phyloP scores from a whole-genome alignment of 2,113 vertebrate species.

The Ictalurus furcatus region DNA sequence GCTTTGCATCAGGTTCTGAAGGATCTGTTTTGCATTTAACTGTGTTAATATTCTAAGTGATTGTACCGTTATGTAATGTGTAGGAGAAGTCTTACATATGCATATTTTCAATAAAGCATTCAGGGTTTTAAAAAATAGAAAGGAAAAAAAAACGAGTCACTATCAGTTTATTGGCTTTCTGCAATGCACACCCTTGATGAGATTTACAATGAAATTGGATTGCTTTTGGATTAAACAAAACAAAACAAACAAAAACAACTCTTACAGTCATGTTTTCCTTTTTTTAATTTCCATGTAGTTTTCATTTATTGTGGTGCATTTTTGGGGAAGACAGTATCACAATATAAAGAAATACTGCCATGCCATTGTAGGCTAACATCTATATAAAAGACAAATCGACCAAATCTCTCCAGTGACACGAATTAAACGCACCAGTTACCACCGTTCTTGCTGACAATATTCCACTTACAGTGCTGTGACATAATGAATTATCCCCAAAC shows the following conservation, averaged over 20 bases:
- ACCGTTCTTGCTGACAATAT: background rate
- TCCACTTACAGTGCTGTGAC: background rate
- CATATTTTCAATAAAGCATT: constrained; percentile 79
- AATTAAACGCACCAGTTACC: background rate
- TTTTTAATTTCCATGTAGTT: background rate
- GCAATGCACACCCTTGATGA: background rate
- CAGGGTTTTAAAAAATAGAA: constrained; percentile 64
- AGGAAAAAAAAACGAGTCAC: constrained; percentile 35
- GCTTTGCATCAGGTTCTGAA: constrained; percentile 62
- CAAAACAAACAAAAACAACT: background rate
- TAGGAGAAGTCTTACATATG: constrained; percentile 72
- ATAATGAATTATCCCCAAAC: background rate
- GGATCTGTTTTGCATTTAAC: constrained; percentile 67
- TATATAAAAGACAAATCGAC: background rate
- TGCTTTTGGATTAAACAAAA: background rate
- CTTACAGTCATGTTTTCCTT: background rate
- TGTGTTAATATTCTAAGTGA: constrained; percentile 71
- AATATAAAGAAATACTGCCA: background rate
- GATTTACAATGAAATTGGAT: background rate
- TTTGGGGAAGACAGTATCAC: background rate
- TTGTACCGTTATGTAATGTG: constrained; percentile 74
- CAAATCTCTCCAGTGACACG: background rate
- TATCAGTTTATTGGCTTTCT: background rate
- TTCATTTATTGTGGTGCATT: background rate
- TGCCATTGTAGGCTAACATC: background rate